A percentile compares a stretch with the other conserved stretches of the same genome.
phyloP scores from a whole-genome alignment of 2,797 vertebrate species.

The Streptopelia turtur region DNA sequence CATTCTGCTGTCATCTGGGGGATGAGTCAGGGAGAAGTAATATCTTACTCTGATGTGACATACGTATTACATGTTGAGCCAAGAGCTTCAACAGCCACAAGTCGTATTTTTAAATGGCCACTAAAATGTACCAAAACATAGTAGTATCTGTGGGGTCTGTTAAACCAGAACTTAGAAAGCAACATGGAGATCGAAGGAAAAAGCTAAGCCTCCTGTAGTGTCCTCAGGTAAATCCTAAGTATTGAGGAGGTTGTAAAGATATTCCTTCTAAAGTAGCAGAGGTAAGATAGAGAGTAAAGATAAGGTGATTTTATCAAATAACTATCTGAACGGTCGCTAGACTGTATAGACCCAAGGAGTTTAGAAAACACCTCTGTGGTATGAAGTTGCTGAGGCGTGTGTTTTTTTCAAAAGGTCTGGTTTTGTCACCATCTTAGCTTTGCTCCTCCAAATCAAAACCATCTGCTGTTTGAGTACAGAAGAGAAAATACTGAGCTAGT shows the following conservation, averaged over 20 bases:
- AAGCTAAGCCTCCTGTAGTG: background rate
- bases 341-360: background rate
- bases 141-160: background rate
- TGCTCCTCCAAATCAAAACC: background rate
- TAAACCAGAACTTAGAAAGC: background rate
- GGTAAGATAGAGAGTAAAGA: background rate
- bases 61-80: fast-evolving
- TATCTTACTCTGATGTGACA: background rate
- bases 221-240: background rate
- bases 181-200: background rate
- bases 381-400: background rate
- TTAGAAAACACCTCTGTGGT: fast-evolving
- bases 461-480: background rate
- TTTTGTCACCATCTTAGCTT: background rate
- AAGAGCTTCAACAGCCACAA: background rate
- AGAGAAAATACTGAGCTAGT: background rate
- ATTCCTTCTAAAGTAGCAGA: background rate
- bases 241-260: background rate
- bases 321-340: background rate
- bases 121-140: background rate
- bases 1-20: fast-evolving
- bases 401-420: background rate
- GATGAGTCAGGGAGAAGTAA: background rate
- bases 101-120: background rate
- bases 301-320: background rate